phyloP scores from a whole-genome alignment of 2,888 invertebrate genomes.

The Cabera pusaria region DNA sequence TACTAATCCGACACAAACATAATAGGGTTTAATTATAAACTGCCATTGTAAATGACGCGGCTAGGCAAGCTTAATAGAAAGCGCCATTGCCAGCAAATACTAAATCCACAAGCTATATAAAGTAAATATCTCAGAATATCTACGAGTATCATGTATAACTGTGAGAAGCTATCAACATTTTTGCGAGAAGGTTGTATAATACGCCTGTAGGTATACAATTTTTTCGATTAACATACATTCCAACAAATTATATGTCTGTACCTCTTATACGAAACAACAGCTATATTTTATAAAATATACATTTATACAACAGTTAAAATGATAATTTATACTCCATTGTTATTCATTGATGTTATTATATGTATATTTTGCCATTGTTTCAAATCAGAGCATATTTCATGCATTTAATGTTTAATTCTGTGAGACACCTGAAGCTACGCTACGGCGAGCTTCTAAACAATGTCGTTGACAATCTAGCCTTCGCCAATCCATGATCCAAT shows the following conservation, averaged over 20 bases:
- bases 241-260: constrained; percentile 58
- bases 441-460: too few relatives aligned
- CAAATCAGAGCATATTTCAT: constrained; percentile 84
- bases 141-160: too few relatives aligned
- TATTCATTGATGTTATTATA: constrained; percentile 84
- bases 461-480: too few relatives aligned
- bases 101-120: too few relatives aligned
- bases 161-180: too few relatives aligned
- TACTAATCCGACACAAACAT: too few relatives aligned
- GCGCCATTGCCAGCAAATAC: too few relatives aligned
- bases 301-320: constrained; percentile 83
- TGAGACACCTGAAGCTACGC: constrained; percentile 26
- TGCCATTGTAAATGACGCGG: too few relatives aligned
- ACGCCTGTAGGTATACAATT: constrained; percentile 1
- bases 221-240: constrained; percentile 44
- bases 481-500: too few relatives aligned
- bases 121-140: too few relatives aligned
- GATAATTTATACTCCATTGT: constrained; percentile 84
- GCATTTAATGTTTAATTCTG: constrained; percentile 76
- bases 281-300: constrained; percentile 82
- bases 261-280: constrained; percentile 66
- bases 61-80: too few relatives aligned
- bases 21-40: too few relatives aligned
- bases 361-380: constrained; percentile 84
- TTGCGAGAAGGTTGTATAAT: neutral